Base-by-base conservation (phyloP, 1,140 invertebrate species). In the Macrosteles quadrilineatus region DNA sequence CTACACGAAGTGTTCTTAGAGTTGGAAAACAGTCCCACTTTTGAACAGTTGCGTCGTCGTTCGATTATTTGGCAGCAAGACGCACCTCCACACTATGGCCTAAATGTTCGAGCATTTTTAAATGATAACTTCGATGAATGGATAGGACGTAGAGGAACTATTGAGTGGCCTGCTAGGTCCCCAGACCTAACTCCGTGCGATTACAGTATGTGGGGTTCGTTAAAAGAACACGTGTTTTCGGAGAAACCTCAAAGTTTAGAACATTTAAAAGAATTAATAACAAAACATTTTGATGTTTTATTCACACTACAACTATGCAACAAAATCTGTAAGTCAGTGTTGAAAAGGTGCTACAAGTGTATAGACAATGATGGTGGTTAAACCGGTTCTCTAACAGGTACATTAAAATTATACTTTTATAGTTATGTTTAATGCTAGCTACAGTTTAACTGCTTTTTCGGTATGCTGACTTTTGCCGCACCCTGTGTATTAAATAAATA, bases 61-160 rank as follows among this genome's bases (percentile, higher is more conserved):
- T 62, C 11, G 23, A 30, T 62, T 31, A 62, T 62, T 62, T 62
- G 57, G 29, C 25, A 62, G 57, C 57, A 62, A 62, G 57, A 62
- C 57, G 29, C 57, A 62, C 29, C 19, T 62, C 29, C 29, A 19
- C 23, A 62, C 21, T 55, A 55, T 19, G 19, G 50, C 50, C 50
- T 55, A 19, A 12, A 55, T n/a, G 29, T 62, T 62, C 25, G 29
- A 62, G 57, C 11, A 9, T 62, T 30, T 62, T 27, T 62, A 4
- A 62, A 62, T 62, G 25, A 62, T 29, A 3, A 62, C 19, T 29
- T 62, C 23, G 2, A 62, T 27, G 57, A 30, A 27, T 62, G 57
- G 29, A 62, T 62, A 62, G 29, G 29, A 62, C 9, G 29, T 23
- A 62, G 57, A 62, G 57, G 57, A 62, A 50, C 47, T 50, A 62